These are phyloP conservation scores for Homalodisca vitripennis DNA, from an alignment of 1,140 invertebrate species.

Conservation along the genomic window DNA sequence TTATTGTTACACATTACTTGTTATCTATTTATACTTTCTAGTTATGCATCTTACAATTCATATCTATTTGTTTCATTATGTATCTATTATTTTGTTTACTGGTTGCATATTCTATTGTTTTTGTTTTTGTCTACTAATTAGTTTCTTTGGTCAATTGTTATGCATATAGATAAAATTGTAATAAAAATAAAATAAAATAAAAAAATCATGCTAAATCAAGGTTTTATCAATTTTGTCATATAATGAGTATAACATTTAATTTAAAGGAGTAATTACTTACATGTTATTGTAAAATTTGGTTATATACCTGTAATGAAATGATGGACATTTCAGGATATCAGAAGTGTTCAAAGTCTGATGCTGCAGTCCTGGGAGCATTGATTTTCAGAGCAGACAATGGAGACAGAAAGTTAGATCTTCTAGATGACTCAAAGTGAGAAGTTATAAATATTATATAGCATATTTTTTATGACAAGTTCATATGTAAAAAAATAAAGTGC, in stretches of 20 bases:
- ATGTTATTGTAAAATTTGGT: not conserved
- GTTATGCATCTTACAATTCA: too few species aligned
- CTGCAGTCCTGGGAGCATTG: conserved; percentile 72
- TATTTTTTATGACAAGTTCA: too few species aligned
- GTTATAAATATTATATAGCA: too few species aligned
- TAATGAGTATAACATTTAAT: not conserved
- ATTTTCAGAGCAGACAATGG: conserved; percentile 78
- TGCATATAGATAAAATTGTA: not conserved
- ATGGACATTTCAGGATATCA: conserved; percentile 77
- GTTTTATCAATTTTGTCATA: not conserved
- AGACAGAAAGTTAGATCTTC: conserved; percentile 49
- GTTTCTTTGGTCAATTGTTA: too few species aligned
- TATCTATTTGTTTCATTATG: too few species aligned
- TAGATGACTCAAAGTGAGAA: conserved; percentile 6
- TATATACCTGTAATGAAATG: not conserved
- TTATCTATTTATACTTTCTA: too few species aligned
- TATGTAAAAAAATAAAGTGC: too few species aligned
- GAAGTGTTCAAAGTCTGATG: conserved; percentile 76
- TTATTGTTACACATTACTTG: too few species aligned
- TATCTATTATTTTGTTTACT: too few species aligned
- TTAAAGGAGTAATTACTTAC: not conserved
- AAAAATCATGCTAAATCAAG: not conserved
- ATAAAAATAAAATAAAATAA: not conserved
- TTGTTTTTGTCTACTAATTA: too few species aligned
- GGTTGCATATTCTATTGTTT: too few species aligned